phyloP scores from a whole-genome alignment of 2,797 vertebrate species.

The Acanthurus tractus region DNA sequence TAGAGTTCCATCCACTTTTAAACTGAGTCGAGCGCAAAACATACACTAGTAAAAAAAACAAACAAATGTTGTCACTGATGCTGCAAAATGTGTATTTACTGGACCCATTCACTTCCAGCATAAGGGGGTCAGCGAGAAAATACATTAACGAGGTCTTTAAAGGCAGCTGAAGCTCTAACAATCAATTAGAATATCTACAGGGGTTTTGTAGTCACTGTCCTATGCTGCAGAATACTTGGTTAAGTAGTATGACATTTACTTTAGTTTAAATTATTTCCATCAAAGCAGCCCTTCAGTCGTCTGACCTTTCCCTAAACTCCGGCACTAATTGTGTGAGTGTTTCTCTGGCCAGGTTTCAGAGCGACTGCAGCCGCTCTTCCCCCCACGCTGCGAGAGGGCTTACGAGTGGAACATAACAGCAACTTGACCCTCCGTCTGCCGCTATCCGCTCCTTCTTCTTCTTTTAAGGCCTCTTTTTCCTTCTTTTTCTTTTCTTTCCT shows the following conservation, averaged over 20 bases:
- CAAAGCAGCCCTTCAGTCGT: conserved; percentile 34
- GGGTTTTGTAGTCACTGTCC: neutral
- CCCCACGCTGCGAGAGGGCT: conserved; percentile 40
- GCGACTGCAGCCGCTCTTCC: neutral
- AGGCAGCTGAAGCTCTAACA: neutral
- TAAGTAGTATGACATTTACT: conserved; percentile 56
- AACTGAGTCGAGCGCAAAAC: neutral
- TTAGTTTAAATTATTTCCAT: conserved; percentile 47
- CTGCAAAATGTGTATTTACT: neutral
- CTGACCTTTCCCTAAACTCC: conserved; percentile 66
- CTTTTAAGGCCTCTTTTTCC: conserved; percentile 28
- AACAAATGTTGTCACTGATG: neutral
- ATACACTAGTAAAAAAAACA: neutral
- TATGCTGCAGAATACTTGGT: neutral
- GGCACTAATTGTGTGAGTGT: conserved; percentile 50
- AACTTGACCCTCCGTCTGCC: conserved; percentile 55
- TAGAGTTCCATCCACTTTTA: neutral
- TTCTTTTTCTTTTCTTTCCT: neutral
- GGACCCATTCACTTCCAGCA: neutral
- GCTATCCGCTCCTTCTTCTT: conserved; percentile 10
- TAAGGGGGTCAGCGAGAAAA: too few species aligned
- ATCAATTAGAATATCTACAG: conserved; percentile 7
- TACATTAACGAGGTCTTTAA: neutral
- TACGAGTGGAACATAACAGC: conserved; percentile 38
- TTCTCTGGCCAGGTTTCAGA: conserved; percentile 34